phyloP scores from a whole-genome alignment of 1,140 invertebrate genomes.

The Hylyphantes graminicola region DNA sequence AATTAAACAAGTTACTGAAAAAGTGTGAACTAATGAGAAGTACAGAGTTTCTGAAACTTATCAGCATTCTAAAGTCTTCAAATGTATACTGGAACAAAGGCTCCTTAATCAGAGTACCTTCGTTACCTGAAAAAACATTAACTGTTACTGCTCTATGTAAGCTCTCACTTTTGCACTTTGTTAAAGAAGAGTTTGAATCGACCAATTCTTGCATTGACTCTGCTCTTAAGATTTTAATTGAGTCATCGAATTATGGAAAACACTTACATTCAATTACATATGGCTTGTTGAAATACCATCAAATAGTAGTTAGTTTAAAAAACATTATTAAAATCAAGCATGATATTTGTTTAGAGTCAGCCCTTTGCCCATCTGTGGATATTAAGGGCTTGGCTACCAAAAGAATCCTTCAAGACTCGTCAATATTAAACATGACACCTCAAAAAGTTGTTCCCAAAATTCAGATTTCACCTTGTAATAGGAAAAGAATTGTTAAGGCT shows the following conservation, averaged over 20 bases:
- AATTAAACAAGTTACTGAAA: constrained; percentile 10
- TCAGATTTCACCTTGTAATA: neutral
- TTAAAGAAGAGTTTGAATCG: neutral
- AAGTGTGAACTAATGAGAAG: constrained; percentile 18
- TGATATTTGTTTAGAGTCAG: constrained; percentile 4
- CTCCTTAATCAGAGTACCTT: neutral
- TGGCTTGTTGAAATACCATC: constrained; percentile 25
- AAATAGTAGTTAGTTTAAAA: constrained; percentile 18
- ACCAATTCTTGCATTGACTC: neutral
- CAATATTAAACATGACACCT: neutral
- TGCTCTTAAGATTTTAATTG: neutral
- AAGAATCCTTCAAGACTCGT: neutral
- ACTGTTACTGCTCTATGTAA: neutral
- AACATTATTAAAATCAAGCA: neutral
- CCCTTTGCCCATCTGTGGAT: constrained; percentile 31
- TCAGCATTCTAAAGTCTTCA: neutral
- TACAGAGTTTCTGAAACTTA: neutral
- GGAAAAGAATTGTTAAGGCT: constrained; percentile 2
- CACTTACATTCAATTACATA: constrained; percentile 16
- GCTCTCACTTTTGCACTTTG: constrained; percentile 11
- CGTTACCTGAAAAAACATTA: constrained; percentile 25
- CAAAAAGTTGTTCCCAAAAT: neutral
- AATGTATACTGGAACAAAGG: neutral
- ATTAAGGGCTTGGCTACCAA: neutral
- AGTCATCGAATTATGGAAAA: neutral